Conservation (phyloP, 2,113 vertebrate species). For the Irena cyanogastra region DNA sequence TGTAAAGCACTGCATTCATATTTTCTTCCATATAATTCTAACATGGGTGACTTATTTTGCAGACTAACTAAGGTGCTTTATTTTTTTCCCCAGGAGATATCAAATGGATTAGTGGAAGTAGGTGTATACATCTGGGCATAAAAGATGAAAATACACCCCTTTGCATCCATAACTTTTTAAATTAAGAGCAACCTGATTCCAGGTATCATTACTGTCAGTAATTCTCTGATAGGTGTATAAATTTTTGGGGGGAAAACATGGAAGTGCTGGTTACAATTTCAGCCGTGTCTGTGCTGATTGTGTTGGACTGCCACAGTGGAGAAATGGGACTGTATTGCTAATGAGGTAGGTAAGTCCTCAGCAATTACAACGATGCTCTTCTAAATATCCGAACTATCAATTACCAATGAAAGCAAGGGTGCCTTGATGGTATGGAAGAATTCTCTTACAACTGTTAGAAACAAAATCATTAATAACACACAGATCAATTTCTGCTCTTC, state of each 20-base stretch:
- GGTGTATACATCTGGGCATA: neutral
- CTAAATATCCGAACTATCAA: neutral
- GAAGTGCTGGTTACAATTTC: neutral
- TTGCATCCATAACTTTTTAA: neutral
- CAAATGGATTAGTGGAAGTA: neutral
- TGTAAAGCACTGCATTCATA: neutral
- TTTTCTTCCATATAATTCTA: neutral
- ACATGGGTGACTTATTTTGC: neutral
- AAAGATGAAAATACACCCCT: neutral
- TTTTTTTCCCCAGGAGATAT: neutral
- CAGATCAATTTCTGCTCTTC: conserved; percentile 36
- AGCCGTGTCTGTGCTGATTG: neutral
- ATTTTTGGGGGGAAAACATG: neutral
- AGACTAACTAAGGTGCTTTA: neutral
- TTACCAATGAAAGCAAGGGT: conserved; percentile 30
- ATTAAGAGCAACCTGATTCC: neutral
- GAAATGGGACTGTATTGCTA: neutral
- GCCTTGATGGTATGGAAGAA: conserved; percentile 9
- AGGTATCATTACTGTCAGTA: neutral
- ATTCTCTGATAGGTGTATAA: neutral
- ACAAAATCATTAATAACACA: conserved; percentile 34
- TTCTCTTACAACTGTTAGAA: neutral
- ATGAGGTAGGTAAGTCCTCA: neutral
- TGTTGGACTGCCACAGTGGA: neutral
- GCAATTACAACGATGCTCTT: neutral